These are phyloP conservation scores for Melanophora roralis DNA, from an alignment of 2,888 invertebrate species.

Conservation along the genomic window DNA sequence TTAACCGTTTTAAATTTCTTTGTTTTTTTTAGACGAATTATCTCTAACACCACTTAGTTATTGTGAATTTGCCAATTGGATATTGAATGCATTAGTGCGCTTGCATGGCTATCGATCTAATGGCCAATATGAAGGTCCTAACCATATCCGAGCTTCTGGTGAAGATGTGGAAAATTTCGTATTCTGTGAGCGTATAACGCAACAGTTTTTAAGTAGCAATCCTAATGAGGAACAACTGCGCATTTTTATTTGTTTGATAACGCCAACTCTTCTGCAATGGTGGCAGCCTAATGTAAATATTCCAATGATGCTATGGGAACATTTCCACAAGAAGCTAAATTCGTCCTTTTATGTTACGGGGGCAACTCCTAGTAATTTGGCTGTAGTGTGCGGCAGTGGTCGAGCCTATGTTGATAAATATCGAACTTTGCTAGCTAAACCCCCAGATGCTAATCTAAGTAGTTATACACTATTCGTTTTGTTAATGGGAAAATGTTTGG, in stretches of 20 bases:
- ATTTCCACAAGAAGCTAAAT: slow-evolving; percentile 80
- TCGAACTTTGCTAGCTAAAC: slow-evolving; percentile 71
- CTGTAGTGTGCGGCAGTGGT: slow-evolving; percentile 71
- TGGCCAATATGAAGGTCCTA: slow-evolving; percentile 67
- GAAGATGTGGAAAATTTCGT: slow-evolving; percentile 74
- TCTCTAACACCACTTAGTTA: slow-evolving; percentile 64
- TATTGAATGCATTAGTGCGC: slow-evolving; percentile 77
- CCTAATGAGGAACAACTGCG: slow-evolving; percentile 78
- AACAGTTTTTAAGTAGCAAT: slow-evolving; percentile 77
- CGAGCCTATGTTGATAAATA: slow-evolving; percentile 75
- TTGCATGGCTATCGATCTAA: slow-evolving; percentile 75
- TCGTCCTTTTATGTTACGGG: slow-evolving; percentile 78
- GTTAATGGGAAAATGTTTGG: slow-evolving; percentile 76
- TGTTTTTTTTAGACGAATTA: slow-evolving; percentile 62
- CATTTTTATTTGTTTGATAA: slow-evolving; percentile 77
- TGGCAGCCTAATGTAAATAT: slow-evolving; percentile 79
- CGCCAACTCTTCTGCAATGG: slow-evolving; percentile 76
- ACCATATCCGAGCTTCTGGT: slow-evolving; percentile 54
- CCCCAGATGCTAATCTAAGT: slow-evolving; percentile 74
- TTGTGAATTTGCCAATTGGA: slow-evolving; percentile 77
- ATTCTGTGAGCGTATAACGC: slow-evolving; percentile 77
- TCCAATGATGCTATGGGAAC: slow-evolving; percentile 80
- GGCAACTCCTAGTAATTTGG: slow-evolving; percentile 78
- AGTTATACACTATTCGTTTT: slow-evolving; percentile 78
- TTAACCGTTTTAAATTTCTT: not conserved